Evolutionary conservation across 2,888 invertebrate genomes (phyloP), one percentile per base, ranked within the genome.

Genomic region (Chorisops tibialis): DNA sequence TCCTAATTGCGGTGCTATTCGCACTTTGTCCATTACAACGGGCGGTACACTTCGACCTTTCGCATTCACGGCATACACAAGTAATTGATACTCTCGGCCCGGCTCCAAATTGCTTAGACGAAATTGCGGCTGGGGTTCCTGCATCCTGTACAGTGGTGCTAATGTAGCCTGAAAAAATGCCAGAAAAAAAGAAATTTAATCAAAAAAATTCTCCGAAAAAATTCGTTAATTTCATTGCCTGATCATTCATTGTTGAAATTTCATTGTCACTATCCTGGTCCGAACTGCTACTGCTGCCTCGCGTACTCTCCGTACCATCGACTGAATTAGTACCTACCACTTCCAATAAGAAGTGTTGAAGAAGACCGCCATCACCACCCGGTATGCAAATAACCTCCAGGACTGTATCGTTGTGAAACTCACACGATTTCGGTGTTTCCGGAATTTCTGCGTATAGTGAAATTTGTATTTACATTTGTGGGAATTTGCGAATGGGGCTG

Each of bases 51-150:
- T 91, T 67, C 87, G 83, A 63, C 93, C 93, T 72, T 87, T 85
- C 6, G 89, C 87, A 69, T 93, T 93, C 68, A 89, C 88, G 18
- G 92, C 89, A 74, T 89, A 93, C 30, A 93, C 87, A 66, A 86
- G 81, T 67, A 92, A 83, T 72, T 89, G 88, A 78, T 93, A 93
- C 72, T 85, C 83, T 68, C 85, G 83, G 56, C 89, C 91, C 16
- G 91, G 87, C 62, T 88, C 84, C 63, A 93, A 80, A 67, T 86
- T 86, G 72, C 86, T 87, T 62, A 91, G 80, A 49, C 86, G 82
- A 71, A 91, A 91, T 69, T 84, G 83, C 1, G 91, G 91, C 64
- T 80, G 80, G 66, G 83, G 80, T 75, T 87, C 82, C 73, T 86
- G 79, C 70, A 85, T 81, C 69, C 87, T 78, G 75, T 85, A 83